Conservation (phyloP, 2,888 invertebrate species). For the Cistogaster globosa region DNA sequence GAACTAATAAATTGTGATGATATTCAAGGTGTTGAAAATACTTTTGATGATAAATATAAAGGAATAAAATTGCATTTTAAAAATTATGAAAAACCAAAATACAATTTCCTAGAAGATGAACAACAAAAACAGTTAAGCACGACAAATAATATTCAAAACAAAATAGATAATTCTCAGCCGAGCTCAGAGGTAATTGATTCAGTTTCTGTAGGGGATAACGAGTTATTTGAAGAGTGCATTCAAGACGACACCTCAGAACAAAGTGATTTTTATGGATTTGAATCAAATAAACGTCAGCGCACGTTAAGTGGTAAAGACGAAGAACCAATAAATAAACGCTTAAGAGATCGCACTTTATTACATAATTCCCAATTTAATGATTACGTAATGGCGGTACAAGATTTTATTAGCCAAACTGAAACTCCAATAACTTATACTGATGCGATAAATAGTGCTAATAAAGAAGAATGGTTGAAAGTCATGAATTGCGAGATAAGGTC, state of each 20-base stretch:
- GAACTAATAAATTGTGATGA: conserved; percentile 3
- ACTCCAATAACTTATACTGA: background rate
- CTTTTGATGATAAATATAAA: background rate
- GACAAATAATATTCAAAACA: background rate
- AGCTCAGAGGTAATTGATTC: background rate
- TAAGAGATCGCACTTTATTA: background rate
- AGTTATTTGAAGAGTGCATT: background rate
- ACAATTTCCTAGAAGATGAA: background rate
- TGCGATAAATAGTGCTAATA: background rate
- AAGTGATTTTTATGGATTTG: background rate
- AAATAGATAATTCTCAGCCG: background rate
- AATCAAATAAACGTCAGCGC: background rate
- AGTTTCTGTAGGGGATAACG: background rate
- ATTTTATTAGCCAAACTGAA: background rate
- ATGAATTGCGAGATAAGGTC: conserved; percentile 66
- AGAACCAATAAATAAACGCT: background rate
- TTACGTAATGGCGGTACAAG: background rate
- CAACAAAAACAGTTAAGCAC: background rate
- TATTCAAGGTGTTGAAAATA: background rate
- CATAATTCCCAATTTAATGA: background rate
- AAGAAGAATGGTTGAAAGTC: conserved; percentile 35
- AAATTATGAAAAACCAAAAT: background rate
- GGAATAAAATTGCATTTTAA: background rate
- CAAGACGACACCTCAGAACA: background rate
- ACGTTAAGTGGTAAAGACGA: conserved; percentile 4